A percentile compares a stretch with the other conserved stretches of the same genome.
Conservation (phyloP, 2,113 vertebrate genomes). For the Lethenteron camtschaticum region DNA sequence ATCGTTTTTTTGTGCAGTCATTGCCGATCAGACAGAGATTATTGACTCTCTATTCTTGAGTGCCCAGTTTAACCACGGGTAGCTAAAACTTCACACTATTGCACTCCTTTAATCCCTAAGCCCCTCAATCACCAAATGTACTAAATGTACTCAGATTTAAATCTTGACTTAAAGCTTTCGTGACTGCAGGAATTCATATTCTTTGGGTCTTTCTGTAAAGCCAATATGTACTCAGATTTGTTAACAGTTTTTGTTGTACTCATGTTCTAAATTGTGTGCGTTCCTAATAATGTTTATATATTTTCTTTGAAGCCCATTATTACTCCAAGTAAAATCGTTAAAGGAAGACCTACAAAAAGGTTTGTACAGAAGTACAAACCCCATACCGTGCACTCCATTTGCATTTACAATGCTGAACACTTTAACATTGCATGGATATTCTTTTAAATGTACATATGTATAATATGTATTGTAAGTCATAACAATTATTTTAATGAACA, state of each 20-base stretch:
- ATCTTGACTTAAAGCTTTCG: background rate
- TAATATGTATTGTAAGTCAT: background rate
- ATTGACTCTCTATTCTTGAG: background rate
- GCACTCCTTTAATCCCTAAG: background rate
- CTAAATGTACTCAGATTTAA: background rate
- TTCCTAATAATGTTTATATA: constrained; percentile 8
- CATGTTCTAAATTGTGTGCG: background rate
- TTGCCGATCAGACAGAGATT: background rate
- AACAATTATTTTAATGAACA: too few relatives aligned
- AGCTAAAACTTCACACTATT: background rate
- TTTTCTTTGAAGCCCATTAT: constrained; percentile 40
- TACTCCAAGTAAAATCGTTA: constrained; percentile 81
- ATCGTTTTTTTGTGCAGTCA: background rate
- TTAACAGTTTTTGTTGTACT: background rate
- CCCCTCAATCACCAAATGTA: background rate
- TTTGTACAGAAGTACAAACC: constrained; percentile 16
- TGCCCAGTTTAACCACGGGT: background rate
- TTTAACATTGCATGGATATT: background rate
- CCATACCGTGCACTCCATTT: background rate
- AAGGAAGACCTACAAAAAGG: constrained; percentile 98
- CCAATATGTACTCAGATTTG: background rate
- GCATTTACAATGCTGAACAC: too few relatives aligned
- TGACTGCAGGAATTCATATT: background rate
- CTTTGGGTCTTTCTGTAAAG: background rate
- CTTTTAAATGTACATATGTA: background rate